phyloP scores from a whole-genome alignment of 2,888 invertebrate species.

The Lingula anatina region DNA sequence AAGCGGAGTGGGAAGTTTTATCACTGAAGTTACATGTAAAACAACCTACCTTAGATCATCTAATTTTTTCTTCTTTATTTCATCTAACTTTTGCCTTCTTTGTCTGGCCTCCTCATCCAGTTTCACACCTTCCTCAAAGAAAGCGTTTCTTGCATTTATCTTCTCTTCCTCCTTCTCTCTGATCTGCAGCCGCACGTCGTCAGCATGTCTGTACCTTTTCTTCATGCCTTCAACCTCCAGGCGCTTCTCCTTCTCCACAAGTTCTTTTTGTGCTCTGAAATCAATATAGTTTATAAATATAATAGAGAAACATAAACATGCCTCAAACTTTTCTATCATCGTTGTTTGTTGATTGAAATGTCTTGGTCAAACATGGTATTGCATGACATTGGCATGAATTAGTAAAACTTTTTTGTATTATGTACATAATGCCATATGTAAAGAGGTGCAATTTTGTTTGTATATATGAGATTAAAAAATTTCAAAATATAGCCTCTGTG shows the following conservation, averaged over 20 bases:
- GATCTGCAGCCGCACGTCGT: constrained; percentile 48
- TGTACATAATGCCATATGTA: too few relatives aligned
- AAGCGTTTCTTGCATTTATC: constrained; percentile 45
- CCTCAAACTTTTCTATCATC: too few relatives aligned
- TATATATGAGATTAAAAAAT: too few relatives aligned
- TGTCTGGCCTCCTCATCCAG: constrained; percentile 47
- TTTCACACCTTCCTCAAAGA: constrained; percentile 52
- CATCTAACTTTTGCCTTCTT: constrained; percentile 44
- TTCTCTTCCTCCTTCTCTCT: constrained; percentile 45
- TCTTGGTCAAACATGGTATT: too few relatives aligned
- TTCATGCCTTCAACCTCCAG: constrained; percentile 32
- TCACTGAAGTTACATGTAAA: background rate
- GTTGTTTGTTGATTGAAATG: too few relatives aligned
- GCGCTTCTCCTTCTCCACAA: constrained; percentile 47
- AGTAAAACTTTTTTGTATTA: too few relatives aligned
- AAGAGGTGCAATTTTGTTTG: too few relatives aligned
- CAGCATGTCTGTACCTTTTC: constrained; percentile 32
- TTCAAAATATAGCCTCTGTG: too few relatives aligned
- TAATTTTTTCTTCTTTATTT: constrained; percentile 50
- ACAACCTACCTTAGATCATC: constrained; percentile 44
- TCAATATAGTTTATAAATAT: background rate
- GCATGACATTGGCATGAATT: too few relatives aligned
- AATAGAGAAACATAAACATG: too few relatives aligned
- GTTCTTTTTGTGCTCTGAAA: constrained; percentile 49
- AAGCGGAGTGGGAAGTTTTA: too few relatives aligned